phyloP scores from a whole-genome alignment of 2,888 invertebrate genomes.

The Cetonia aurata region DNA sequence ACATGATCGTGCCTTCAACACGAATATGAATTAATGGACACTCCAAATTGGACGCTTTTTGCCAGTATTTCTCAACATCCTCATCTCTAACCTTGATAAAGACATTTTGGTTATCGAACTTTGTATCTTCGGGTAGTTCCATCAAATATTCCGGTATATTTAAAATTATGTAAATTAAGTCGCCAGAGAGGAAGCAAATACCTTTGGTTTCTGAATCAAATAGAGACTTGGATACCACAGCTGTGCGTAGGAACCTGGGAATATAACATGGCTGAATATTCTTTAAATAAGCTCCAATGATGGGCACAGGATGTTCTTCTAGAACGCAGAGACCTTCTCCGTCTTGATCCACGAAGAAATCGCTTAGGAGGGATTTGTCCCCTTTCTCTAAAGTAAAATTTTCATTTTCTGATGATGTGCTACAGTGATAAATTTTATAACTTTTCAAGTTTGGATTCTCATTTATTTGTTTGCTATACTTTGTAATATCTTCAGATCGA shows the following conservation, averaged over 20 bases:
- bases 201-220: background rate
- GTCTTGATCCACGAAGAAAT: slow-evolving; percentile 3
- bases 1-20: background rate
- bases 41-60: background rate
- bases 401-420: background rate
- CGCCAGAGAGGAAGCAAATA: background rate
- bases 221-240: background rate
- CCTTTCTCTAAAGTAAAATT: background rate
- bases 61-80: background rate
- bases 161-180: background rate
- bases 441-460: background rate
- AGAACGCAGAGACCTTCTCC: slow-evolving; percentile 1
- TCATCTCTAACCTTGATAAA: background rate
- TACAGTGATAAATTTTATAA: background rate
- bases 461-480: background rate
- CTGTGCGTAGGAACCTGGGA: background rate
- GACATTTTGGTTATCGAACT: too few relatives aligned
- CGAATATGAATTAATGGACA: background rate
- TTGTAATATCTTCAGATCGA: background rate
- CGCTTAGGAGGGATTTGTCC: background rate
- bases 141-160: background rate
- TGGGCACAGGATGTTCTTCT: background rate
- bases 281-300: background rate
- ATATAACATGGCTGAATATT: background rate
- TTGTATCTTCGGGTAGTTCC: background rate